Evolutionary conservation across 53 echinoderm and acorn worm species (phyloP), one percentile per base, ranked within the genome.

Genomic region (Echinarachnius parma): DNA sequence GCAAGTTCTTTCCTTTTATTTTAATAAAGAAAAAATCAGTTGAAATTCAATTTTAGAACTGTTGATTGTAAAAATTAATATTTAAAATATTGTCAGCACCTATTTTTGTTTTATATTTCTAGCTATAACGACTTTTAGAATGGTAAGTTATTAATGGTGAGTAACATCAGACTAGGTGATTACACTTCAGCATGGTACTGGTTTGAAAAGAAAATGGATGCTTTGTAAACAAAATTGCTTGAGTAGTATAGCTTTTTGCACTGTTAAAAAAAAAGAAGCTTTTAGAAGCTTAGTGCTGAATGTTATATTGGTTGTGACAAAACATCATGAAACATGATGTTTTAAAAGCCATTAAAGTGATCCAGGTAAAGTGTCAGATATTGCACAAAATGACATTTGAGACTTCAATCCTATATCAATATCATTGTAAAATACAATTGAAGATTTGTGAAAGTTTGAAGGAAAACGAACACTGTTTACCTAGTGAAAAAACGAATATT

Each of bases 121-220:
- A 45, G 46, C 46, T 45, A 45, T 4, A 13, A 45, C 14, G 46
- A 45, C n/a, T 45, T 45, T 45, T 45, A 45, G 46, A 45, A 45
- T 45, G 46, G 46, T 45, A 45, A 45, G 46, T 45, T 13, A 45
- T 45, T 45, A 45, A 45, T 2, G 46, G 46, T 45, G 46, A 45
- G 46, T 45, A 45, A 45, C 46, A 45, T 45, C n/a, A n/a, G n/a
- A n/a, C n/a, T n/a, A n/a, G n/a, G n/a, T n/a, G n/a, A n/a, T n/a
- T n/a, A n/a, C n/a, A n/a, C n/a, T n/a, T n/a, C n/a, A 45, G 46
- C 46, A 45, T 45, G 46, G n/a, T 45, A 45, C 46, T 45, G 46
- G 46, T 15, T 45, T 13, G n/a, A 45, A 45, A 45, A 2, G 46
- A 45, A 45, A 45, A 45, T 45, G 46, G 0, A 1, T 45, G 46